Evolutionary conservation across 2,888 invertebrate species (phyloP).

Genomic region (Diarsia rubi): DNA sequence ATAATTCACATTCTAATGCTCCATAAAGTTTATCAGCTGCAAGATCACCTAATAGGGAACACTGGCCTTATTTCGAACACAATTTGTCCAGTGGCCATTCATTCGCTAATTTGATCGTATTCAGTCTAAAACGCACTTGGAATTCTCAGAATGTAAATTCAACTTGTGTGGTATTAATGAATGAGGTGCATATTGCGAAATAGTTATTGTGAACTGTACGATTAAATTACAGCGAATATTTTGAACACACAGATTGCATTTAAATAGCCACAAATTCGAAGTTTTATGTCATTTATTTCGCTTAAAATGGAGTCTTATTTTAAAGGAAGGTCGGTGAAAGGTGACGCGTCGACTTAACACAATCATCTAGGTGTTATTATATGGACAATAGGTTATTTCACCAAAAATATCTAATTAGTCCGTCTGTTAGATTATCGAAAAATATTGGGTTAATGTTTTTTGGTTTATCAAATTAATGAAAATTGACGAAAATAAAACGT

Average conservation of each 20-base stretch:
- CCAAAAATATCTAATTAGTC: too few relatives aligned
- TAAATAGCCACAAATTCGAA: not conserved
- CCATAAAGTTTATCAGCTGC: conserved; percentile 46
- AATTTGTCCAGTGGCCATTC: conserved; percentile 62
- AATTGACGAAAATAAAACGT: too few relatives aligned
- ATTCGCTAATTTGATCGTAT: conserved; percentile 58
- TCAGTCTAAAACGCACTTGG: conserved; percentile 47
- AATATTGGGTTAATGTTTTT: too few relatives aligned
- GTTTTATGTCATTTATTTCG: not conserved
- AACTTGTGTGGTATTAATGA: conserved; percentile 49
- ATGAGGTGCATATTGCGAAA: conserved; percentile 38
- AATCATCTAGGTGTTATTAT: not conserved
- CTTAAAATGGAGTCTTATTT: not conserved
- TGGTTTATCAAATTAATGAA: too few relatives aligned
- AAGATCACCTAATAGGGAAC: conserved; percentile 55
- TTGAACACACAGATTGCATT: not conserved
- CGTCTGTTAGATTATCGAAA: too few relatives aligned
- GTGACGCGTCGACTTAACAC: too few relatives aligned
- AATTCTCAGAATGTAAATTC: conserved; percentile 52
- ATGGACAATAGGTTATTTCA: too few relatives aligned
- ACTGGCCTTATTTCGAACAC: conserved; percentile 52
- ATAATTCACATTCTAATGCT: conserved; percentile 57
- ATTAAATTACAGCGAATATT: not conserved
- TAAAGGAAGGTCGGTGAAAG: not conserved
- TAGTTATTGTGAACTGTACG: not conserved